Conservation (phyloP, 2,797 vertebrate species). For the Pseudotriccus pelzelni region DNA sequence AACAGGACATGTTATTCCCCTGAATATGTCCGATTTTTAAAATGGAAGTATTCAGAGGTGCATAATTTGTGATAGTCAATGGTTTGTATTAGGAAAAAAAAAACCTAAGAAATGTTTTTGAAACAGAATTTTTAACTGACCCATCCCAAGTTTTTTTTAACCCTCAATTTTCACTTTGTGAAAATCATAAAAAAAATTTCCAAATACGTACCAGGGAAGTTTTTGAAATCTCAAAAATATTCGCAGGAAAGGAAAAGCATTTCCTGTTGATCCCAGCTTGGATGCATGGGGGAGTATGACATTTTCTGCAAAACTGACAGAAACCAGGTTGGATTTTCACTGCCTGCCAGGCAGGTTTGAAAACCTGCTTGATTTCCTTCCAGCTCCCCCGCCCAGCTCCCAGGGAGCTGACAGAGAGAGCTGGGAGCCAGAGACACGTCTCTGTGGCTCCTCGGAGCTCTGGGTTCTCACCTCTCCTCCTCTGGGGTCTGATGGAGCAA, state of each 20-base stretch:
- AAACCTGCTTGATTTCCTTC: slow-evolving; percentile 36
- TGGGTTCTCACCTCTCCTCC: not conserved
- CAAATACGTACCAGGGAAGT: not conserved
- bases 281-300: not conserved
- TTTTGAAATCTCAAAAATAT: not conserved
- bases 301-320: not conserved
- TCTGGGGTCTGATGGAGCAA: not conserved
- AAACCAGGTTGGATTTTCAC: slow-evolving; percentile 13
- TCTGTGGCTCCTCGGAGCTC: not conserved
- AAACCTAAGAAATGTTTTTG: not conserved
- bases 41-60: not conserved
- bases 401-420: not conserved
- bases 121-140: not conserved
- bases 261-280: slow-evolving; percentile 10
- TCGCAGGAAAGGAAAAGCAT: not conserved
- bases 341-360: slow-evolving; percentile 42
- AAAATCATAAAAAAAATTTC: not conserved
- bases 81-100: not conserved
- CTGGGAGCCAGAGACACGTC: not conserved
- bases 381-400: not conserved
- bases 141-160: not conserved
- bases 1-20: not conserved
- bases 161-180: not conserved
- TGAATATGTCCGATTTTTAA: not conserved
- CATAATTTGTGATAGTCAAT: not conserved